Base-by-base conservation (phyloP, 2,888 invertebrate species). In the Drosophila pseudotalamancana region DNA sequence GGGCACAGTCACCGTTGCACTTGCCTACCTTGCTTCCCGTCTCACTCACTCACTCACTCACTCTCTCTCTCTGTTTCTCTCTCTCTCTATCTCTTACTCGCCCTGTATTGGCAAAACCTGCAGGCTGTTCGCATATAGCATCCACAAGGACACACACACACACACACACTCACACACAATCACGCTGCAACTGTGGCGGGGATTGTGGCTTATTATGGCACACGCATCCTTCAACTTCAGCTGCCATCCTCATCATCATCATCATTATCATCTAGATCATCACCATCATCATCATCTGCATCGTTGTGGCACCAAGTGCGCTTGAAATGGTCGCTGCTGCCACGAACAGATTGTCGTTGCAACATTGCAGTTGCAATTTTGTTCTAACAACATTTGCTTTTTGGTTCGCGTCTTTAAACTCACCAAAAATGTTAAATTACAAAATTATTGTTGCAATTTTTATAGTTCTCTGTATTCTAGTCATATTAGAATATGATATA, bases 191-290 rank as follows among this genome's bases (percentile, higher is more conserved):
- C 11, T 43, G 43, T 37, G 53, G 12, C 12, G 45, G 23, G 61
- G 32, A 64, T 62, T 79, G 68, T 56, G 76, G 74, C 80, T 86
- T 83, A 83, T 82, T 82, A 83, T 86, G 75, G 81, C 84, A 59
- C 81, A 82, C 82, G 82, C 82, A 82, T 82, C 86, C 81, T 81
- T 85, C 79, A 80, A 80, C 79, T 84, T 84, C 84, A 85, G 57
- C 80, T 61, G 74, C 70, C 61, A 62, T 72, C 77, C 23, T 42
- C 59, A 29, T n/a, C 43, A 14, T 43, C 43, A 19, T 50, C 56
- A 32, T 71, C 65, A 39, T 56, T 57, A 29, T 57, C 70, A 31
- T 42, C 51, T 23, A 54, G 50, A 48, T 54, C 51, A 54, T 65
- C 49, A 49, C 40, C 42, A 48, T 66, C 43, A 25, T 39, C 32